Base-by-base conservation (phyloP, 1,140 invertebrate genomes). In the Drosophila arizonae region DNA sequence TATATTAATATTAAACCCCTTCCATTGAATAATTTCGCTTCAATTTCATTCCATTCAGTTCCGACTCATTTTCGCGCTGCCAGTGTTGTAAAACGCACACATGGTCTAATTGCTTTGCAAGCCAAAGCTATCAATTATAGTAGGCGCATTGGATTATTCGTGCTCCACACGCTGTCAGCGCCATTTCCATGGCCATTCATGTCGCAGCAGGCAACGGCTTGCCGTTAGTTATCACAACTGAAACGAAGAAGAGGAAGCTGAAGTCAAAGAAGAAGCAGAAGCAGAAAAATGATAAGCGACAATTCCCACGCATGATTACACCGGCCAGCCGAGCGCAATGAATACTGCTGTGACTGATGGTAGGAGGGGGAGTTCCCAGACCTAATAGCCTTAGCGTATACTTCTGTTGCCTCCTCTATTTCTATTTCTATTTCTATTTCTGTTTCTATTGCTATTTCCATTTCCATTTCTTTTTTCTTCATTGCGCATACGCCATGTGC, bases 401-500 rank as follows among this genome's bases (percentile, higher is more conserved):
- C 28, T 33, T 33, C 2, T 33, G 8, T 1, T 9, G 9, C 8
- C 9, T 33, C 33, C 6, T 33, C 33, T 9, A 33, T 9, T 9
- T 9, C 30, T 33, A 9, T 33, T 33, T 9, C 30, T 0, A 8
- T 9, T 33, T 4, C 33, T 33, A 8, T 9, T 33, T 33, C 33
- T 33, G 6, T 8, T 33, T 33, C 30, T 33, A 8, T 8, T 28
- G 28, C 28, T 6, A 13, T 3, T 41, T 41, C 30, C 13, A 3
- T 5, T 45, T 45, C 10, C 4, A 15, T 15, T 45, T 45, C 21
- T 5, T 41, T 41, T 13, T 41, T 41, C 28, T 30, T 6, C 26
- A 76, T 81, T 81, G 74, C 79, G 56, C 69, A 81, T 81, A 81
- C 79, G 80, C 80, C 81, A 84, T 84, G 81, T 85, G 81, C 51